Conservation (phyloP, 2,888 invertebrate species). For the Nephrocerus scutellatus region DNA sequence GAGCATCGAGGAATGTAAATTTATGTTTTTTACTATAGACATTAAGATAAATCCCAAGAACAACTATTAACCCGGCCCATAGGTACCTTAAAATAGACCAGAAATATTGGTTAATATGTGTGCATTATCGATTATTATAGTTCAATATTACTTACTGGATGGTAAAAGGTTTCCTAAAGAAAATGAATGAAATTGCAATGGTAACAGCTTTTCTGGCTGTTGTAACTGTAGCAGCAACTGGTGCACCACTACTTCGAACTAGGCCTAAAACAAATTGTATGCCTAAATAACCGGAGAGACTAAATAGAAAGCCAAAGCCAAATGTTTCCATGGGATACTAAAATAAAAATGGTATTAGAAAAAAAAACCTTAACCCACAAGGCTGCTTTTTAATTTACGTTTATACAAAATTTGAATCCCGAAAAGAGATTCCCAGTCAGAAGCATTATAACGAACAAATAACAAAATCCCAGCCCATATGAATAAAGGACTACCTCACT, state of each 20-base stretch:
- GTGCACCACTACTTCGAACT: slow-evolving; percentile 83
- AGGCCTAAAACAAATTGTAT: slow-evolving; percentile 87
- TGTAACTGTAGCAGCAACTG: slow-evolving; percentile 88
- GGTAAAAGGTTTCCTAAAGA: slow-evolving; percentile 91
- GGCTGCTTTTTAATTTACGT: slow-evolving; percentile 61
- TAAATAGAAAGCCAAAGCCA: slow-evolving; percentile 78
- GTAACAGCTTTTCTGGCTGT: slow-evolving; percentile 87
- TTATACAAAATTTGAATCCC: slow-evolving; percentile 68
- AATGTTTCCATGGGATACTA: slow-evolving; percentile 71
- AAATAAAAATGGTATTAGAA: slow-evolving; percentile 36
- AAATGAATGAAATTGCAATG: slow-evolving; percentile 83
- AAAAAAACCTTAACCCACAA: slow-evolving; percentile 13
- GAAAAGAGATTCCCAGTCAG: slow-evolving; percentile 65
- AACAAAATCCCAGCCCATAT: slow-evolving; percentile 79
- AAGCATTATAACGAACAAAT: slow-evolving; percentile 67
- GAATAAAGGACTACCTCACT: slow-evolving; percentile 91
- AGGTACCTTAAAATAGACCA: slow-evolving; percentile 61
- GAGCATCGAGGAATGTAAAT: slow-evolving; percentile 36
- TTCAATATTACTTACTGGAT: slow-evolving; percentile 65
- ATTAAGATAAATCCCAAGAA: slow-evolving; percentile 90
- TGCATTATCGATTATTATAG: not conserved
- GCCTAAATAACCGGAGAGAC: slow-evolving; percentile 84
- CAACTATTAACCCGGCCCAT: slow-evolving; percentile 84
- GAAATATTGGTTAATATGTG: not conserved
- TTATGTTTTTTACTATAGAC: slow-evolving; percentile 71